A percentile compares a stretch with the other conserved stretches of the same genome.
These are phyloP conservation scores for Trachelus stipa DNA, from an alignment of 2,888 invertebrate species.

Conservation along the genomic window DNA sequence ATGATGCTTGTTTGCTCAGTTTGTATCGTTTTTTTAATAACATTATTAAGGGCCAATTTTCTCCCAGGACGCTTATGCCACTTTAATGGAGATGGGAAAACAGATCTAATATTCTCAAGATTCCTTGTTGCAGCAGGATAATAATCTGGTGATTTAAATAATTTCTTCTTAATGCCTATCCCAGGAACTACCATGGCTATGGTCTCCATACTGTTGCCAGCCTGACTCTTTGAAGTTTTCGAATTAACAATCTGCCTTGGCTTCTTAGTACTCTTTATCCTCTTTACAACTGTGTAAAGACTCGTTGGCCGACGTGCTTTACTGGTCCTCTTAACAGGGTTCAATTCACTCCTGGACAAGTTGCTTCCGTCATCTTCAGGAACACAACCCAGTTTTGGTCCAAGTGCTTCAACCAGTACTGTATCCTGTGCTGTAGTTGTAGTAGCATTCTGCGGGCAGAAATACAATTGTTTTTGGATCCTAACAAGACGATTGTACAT, in stretches of 20 bases:
- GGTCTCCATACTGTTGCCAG: conserved; percentile 24
- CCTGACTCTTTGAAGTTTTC: conserved; percentile 45
- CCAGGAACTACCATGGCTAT: neutral
- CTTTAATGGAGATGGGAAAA: conserved; percentile 6
- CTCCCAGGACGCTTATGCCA: conserved; percentile 21
- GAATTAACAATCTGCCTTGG: conserved; percentile 38
- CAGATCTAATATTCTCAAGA: conserved; percentile 13
- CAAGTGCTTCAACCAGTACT: conserved; percentile 40
- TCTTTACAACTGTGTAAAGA: conserved; percentile 50
- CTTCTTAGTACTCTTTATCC: conserved; percentile 51
- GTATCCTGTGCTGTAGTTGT: conserved; percentile 36
- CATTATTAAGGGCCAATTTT: conserved; percentile 20
- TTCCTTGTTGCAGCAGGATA: conserved; percentile 15
- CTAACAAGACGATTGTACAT: neutral
- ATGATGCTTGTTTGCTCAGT: conserved; percentile 48
- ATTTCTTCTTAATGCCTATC: conserved; percentile 24
- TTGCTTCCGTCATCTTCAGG: conserved; percentile 31
- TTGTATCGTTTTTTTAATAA: conserved; percentile 21
- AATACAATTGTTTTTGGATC: conserved; percentile 25
- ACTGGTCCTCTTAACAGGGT: conserved; percentile 42
- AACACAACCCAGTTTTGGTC: conserved; percentile 38
- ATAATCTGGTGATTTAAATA: conserved; percentile 31
- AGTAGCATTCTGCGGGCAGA: conserved; percentile 47
- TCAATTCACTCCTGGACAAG: conserved; percentile 39
- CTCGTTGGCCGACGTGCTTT: conserved; percentile 48